A percentile compares a stretch with the other conserved stretches of the same genome.
These are phyloP conservation scores for Phymastichus coffea DNA, from an alignment of 1,140 invertebrate species.

Conservation along the genomic window DNA sequence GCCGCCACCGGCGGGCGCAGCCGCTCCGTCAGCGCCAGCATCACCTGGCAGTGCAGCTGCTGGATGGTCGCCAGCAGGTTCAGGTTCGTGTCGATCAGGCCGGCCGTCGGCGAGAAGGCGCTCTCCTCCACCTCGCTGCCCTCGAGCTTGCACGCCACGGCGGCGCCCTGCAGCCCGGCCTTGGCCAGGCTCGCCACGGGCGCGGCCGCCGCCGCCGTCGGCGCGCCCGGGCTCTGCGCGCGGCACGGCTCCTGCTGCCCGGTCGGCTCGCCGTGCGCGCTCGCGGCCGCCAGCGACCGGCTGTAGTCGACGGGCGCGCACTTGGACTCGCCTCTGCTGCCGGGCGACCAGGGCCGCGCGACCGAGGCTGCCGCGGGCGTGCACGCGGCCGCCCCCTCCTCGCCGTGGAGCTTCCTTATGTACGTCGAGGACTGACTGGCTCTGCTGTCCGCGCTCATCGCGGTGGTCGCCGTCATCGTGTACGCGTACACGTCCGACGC, in stretches of 20 bases:
- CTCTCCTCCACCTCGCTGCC: slow-evolving; percentile 30
- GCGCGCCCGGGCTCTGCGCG: slow-evolving; percentile 8
- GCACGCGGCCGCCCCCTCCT: slow-evolving; percentile 45
- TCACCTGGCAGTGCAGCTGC: slow-evolving; percentile 54
- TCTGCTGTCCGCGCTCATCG: neutral
- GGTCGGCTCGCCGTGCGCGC: slow-evolving; percentile 63
- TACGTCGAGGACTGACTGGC: too few species aligned
- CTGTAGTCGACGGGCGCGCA: slow-evolving; percentile 70
- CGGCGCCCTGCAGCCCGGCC: slow-evolving; percentile 8
- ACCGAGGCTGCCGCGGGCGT: slow-evolving; percentile 19
- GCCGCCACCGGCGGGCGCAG: slow-evolving; percentile 45
- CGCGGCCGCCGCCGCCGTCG: neutral
- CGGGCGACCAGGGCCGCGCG: slow-evolving; percentile 47
- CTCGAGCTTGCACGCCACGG: neutral
- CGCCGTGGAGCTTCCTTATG: slow-evolving; percentile 39
- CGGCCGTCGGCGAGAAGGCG: slow-evolving; percentile 46
- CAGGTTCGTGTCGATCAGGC: slow-evolving; percentile 53
- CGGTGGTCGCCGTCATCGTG: neutral
- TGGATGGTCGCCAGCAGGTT: slow-evolving; percentile 54
- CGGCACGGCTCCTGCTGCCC: slow-evolving; percentile 30
- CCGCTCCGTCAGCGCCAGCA: slow-evolving; percentile 52
- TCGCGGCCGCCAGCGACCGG: slow-evolving; percentile 80
- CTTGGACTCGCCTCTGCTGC: slow-evolving; percentile 44
- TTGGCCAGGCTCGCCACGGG: slow-evolving; percentile 7
- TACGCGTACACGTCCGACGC: too few species aligned